Evolutionary conservation across 2,797 vertebrate species (phyloP).

Genomic region (Chaenodraco wilsoni): DNA sequence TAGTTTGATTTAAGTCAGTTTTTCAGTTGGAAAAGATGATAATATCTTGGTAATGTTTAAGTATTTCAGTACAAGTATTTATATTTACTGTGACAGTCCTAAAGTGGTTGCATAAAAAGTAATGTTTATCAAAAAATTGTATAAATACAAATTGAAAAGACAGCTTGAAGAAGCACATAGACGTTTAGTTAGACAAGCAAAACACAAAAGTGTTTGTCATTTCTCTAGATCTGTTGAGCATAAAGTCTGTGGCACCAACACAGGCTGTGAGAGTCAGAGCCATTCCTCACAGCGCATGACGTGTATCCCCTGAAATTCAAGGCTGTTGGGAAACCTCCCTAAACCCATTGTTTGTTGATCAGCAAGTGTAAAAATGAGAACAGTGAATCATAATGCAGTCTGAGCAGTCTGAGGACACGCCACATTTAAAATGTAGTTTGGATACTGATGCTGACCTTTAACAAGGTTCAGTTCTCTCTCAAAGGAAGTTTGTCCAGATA

Average conservation of each 20-base stretch:
- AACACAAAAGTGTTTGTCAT: neutral
- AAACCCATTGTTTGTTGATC: constrained; percentile 26
- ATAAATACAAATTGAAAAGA: too few species aligned
- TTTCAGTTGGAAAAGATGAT: neutral
- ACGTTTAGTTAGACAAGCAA: neutral
- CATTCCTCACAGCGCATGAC: neutral
- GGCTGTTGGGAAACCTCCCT: constrained; percentile 25
- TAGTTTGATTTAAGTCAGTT: too few species aligned
- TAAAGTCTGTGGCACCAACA: neutral
- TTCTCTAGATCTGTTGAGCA: neutral
- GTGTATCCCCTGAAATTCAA: neutral
- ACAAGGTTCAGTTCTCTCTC: neutral
- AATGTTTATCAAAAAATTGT: neutral
- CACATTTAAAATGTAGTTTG: neutral
- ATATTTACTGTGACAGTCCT: neutral
- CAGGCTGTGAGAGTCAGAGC: neutral
- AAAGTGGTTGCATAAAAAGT: neutral
- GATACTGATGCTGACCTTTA: neutral
- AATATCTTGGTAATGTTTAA: too few species aligned
- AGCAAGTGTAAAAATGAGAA: neutral
- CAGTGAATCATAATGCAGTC: neutral
- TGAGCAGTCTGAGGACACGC: neutral
- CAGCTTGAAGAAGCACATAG: too few species aligned
- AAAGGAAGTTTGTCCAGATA: constrained; percentile 19
- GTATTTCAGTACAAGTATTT: too few species aligned